These are phyloP conservation scores for Theonella swinhoei DNA, from an alignment of 37 sponge, comb jelly and placozoan genomes.

Conservation along the genomic window DNA sequence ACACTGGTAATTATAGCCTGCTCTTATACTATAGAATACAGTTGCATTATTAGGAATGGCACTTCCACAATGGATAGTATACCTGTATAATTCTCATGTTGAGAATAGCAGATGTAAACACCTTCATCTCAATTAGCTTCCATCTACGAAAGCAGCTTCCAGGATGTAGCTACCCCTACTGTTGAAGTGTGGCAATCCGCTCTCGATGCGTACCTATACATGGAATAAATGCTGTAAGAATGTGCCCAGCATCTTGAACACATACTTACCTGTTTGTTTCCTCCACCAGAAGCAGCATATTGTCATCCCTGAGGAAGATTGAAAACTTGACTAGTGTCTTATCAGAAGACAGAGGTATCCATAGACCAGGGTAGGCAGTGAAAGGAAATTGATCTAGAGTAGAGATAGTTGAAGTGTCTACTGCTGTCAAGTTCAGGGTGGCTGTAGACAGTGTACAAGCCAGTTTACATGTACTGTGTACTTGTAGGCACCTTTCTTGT, in stretches of 20 bases:
- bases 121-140: neutral
- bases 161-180: neutral
- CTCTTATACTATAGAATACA: too few species aligned
- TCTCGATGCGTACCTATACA: neutral
- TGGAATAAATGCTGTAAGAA: too few species aligned
- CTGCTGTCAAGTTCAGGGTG: neutral
- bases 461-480: neutral
- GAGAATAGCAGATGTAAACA: neutral
- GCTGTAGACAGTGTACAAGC: neutral
- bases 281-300: neutral
- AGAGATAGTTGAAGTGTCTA: neutral
- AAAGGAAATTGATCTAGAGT: neutral
- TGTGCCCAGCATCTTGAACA: too few species aligned
- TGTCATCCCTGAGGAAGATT: neutral
- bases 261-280: neutral
- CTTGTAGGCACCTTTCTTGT: neutral
- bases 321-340: neutral
- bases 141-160: neutral
- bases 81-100: conserved; percentile 48
- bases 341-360: neutral
- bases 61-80: too few species aligned
- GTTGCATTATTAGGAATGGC: too few species aligned
- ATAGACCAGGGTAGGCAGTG: neutral
- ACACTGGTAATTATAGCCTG: too few species aligned
- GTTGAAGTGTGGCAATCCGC: neutral